Percentiles rank a stretch among this genome's conserved stretches.
Conservation (phyloP, 2,888 invertebrate genomes). For the Blera fallax region DNA sequence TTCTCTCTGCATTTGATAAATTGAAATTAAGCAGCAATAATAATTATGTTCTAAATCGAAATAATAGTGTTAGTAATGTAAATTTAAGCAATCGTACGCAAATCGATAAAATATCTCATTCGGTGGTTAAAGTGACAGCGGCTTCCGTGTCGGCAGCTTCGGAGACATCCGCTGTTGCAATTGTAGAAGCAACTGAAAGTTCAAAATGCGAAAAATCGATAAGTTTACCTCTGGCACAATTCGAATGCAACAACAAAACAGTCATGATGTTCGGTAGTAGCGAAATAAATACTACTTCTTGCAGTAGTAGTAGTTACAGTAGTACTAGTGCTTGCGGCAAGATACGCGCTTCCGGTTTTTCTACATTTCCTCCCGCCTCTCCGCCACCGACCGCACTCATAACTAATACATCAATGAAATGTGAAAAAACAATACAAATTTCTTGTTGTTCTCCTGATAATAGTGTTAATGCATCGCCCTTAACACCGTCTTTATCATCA, state of each 20-base stretch:
- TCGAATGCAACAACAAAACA: constrained; percentile 51
- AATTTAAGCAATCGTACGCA: constrained; percentile 15
- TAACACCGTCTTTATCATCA: constrained; percentile 2
- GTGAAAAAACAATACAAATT: constrained; percentile 42
- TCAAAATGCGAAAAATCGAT: constrained; percentile 63
- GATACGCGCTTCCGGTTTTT: constrained; percentile 33
- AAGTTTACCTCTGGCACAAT: constrained; percentile 39
- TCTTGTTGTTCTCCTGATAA: constrained; percentile 21
- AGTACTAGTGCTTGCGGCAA: constrained; percentile 20
- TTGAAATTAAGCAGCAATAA: constrained; percentile 54
- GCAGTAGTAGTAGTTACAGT: neutral
- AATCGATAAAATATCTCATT: constrained; percentile 44
- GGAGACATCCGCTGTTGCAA: constrained; percentile 22
- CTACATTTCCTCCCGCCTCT: constrained; percentile 1
- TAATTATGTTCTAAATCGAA: constrained; percentile 39
- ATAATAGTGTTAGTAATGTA: constrained; percentile 6
- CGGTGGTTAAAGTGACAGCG: constrained; percentile 20
- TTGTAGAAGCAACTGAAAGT: constrained; percentile 20
- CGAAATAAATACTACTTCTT: constrained; percentile 21
- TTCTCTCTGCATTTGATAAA: constrained; percentile 60
- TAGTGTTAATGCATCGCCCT: neutral
- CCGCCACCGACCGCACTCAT: neutral
- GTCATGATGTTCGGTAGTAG: constrained; percentile 25
- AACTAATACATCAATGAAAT: neutral
- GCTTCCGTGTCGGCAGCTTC: constrained; percentile 27